Base-by-base conservation (phyloP, 2,797 vertebrate genomes). In the Notoglanidium macrostoma region DNA sequence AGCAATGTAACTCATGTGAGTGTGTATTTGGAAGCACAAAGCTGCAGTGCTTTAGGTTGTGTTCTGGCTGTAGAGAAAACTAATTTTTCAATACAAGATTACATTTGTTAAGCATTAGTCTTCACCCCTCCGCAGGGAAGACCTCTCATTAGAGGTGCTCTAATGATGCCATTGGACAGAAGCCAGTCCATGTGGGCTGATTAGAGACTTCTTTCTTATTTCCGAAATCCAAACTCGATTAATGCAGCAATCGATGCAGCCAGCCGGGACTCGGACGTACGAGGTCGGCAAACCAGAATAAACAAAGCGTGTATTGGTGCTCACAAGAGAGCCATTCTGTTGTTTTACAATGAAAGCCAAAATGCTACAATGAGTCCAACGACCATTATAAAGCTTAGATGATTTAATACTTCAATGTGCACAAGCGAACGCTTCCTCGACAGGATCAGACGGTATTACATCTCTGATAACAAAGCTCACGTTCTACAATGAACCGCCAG, bases 291-390 rank as follows among this genome's bases (percentile, higher is more conserved):
- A 54, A 70, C 49, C 23, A 70, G 63, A 46, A 68, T 57, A 57
- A 86, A 86, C 67, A 86, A 79, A 79, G 32, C 19, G 49, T 29
- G 76, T 29, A 57, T 70, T 70, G 59, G 78, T 63, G 46, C 55
- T 81, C 55, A 40, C 78, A 80, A 61, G 23, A 59, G 23, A 17
- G 35, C 32, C 54, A 19, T 44, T 78, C 57, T 78, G 63, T 40
- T 23, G 35, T 35, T 72, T 81, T 59, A 81, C 40, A 68, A 14
- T n/a, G 2, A 11, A 59, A 86, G 65, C 40, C 15, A 17, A 32
- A 35, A 81, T 35, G 77, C 54, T 72, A 35, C 35, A 1, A 35
- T 1, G 51, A 26, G 12, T 44, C 57, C 55, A 79, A 40, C 23
- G 51, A 23, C 32, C 54, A 14, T 29, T 19, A 0, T 21, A 12